A percentile compares a stretch with the other conserved stretches of the same genome.
phyloP scores from a whole-genome alignment of 2,797 vertebrate genomes.

The Brachyrhaphis roseni region DNA sequence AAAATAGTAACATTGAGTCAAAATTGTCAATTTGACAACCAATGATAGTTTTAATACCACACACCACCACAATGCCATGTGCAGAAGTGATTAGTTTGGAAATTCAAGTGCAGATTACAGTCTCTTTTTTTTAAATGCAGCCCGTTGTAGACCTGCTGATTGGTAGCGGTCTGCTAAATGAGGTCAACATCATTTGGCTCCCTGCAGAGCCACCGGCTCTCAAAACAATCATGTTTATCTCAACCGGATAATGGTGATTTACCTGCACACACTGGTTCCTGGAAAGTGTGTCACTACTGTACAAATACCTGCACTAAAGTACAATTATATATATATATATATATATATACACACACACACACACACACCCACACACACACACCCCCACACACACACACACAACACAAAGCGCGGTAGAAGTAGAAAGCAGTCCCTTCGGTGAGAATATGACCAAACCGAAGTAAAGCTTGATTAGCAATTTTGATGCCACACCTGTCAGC shows the following conservation, averaged over 20 bases:
- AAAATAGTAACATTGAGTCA: not conserved
- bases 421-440: not conserved
- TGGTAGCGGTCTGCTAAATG: constrained; percentile 26
- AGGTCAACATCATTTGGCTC: constrained; percentile 27
- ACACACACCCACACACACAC: not conserved
- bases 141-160: constrained; percentile 15
- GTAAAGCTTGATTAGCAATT: not conserved
- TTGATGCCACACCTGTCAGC: not conserved
- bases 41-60: not conserved
- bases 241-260: not conserved
- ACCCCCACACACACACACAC: constrained; percentile 4
- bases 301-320: not conserved
- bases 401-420: not conserved
- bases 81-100: constrained; percentile 10
- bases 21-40: not conserved
- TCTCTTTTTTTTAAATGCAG: constrained; percentile 12
- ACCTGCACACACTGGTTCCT: constrained; percentile 17
- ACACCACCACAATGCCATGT: constrained; percentile 4
- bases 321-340: not conserved
- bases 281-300: constrained; percentile 10
- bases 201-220: constrained; percentile 17
- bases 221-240: constrained; percentile 44
- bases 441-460: not conserved
- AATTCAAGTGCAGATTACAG: constrained; percentile 39
- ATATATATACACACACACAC: no score